Evolutionary conservation across 2,797 vertebrate genomes (phyloP).

Genomic region (Spinus olivaceus): DNA sequence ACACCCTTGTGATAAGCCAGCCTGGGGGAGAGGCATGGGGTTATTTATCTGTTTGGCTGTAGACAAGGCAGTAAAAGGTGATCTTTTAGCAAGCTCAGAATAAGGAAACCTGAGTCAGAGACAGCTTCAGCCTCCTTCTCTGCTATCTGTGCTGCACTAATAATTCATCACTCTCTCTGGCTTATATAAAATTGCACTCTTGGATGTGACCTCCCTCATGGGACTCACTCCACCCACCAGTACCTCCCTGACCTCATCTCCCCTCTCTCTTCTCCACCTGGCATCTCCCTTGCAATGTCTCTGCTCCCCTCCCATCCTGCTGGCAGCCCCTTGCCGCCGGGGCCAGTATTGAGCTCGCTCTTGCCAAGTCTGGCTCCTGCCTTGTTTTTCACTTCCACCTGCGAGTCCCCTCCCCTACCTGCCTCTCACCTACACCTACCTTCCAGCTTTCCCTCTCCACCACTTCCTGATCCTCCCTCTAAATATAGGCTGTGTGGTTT

Average conservation of each 20-base stretch:
- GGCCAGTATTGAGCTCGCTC: rapidly evolving
- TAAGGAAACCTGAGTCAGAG: constrained; percentile 22
- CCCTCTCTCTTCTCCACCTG: background rate
- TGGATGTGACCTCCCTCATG: background rate
- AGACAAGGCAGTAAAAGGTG: constrained; percentile 39
- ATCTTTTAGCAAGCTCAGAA: background rate
- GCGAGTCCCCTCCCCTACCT: background rate
- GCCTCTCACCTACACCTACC: background rate
- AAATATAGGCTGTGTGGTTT: background rate
- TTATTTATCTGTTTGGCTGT: constrained; percentile 26
- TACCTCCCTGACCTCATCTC: constrained; percentile 45
- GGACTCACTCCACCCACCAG: constrained; percentile 10
- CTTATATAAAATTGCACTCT: background rate
- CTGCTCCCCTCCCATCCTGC: background rate
- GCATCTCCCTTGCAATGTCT: background rate
- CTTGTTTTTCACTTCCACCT: background rate
- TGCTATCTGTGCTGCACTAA: background rate
- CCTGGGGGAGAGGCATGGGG: background rate
- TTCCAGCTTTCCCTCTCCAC: background rate
- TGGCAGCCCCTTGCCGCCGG: rapidly evolving
- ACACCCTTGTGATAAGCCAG: background rate
- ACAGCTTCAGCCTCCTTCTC: background rate
- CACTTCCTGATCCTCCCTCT: background rate
- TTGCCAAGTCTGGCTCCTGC: background rate
- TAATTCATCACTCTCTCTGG: background rate